Conservation (phyloP, 2,888 invertebrate genomes). For the Disparrhopalites patrizii region DNA sequence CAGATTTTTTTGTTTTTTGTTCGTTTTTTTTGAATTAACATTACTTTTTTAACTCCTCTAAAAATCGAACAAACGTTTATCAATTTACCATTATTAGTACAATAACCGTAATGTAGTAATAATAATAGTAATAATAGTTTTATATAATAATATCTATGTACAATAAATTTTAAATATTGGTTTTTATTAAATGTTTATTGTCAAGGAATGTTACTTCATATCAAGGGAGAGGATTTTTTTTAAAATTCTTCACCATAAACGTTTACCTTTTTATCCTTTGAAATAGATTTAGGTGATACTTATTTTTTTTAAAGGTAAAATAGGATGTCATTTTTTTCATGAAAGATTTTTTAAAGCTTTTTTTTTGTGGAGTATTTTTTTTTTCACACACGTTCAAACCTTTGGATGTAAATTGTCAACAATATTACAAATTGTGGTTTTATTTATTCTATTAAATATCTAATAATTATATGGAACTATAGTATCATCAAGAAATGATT, state of each 20-base stretch:
- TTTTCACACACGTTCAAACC: neutral
- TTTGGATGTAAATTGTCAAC: neutral
- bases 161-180: constrained; percentile 6
- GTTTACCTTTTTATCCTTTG: neutral
- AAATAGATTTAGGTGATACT: neutral
- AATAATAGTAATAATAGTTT: constrained; percentile 10
- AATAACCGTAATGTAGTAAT: neutral
- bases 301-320: neutral
- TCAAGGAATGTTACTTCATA: constrained; percentile 23
- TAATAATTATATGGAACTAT: too few relatives aligned
- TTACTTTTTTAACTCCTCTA: too few relatives aligned
- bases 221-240: neutral
- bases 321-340: neutral
- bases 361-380: neutral
- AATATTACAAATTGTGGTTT: constrained; percentile 6
- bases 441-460: neutral
- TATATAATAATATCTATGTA: constrained; percentile 3
- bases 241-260: neutral
- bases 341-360: constrained; percentile 6
- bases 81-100: neutral
- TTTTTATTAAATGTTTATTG: constrained; percentile 11
- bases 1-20: too few relatives aligned
- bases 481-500: constrained; percentile 4
- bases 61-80: neutral
- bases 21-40: too few relatives aligned